Base-by-base conservation (phyloP, 1,140 invertebrate genomes). In the Homarus americanus region DNA sequence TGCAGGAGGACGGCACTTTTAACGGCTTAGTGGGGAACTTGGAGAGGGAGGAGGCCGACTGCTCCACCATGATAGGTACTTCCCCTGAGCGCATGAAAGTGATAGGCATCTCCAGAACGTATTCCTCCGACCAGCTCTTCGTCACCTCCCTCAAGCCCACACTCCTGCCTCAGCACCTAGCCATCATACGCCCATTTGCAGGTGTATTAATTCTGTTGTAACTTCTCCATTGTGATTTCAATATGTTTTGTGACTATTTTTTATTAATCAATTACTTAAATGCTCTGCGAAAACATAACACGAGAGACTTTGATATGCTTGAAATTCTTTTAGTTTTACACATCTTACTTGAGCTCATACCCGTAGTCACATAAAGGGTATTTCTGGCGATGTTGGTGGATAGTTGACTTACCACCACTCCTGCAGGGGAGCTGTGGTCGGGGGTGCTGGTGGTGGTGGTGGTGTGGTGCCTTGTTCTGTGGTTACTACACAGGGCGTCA, bases 21-120 rank as follows among this genome's bases (percentile, higher is more conserved):
- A 49, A 72, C 28, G 83, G 83, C n/a, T 17, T 85, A 7, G 69
- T 85, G 83, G 83, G 83, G 9, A 36, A 72, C 66, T 24, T 85
- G 12, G 38, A 85, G 69, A 32, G 44, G 20, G 83, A 85, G 17
- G 41, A 53, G 40, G 40, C 83, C 32, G 83, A 85, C 72, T 85
- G 75, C 58, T 85, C 69, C 69, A 85, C 69, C 24, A 20, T 75
- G 12, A 44, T 73, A 9, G 69, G 38, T 15, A 69, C 83, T 36
- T 28, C 69, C 9, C 66, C 66, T 2, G 44, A 40, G 9, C 66
- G 83, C n/a, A 49, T 75, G 2, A 72, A 12, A n/a, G 66, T 49
- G n/a, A 85, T 75, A 24, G 83, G 49, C 28, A 75, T 36, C 66
- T 63, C 32, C 38, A 41, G 44, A 10, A 40, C 28, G 32, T 85